Percentiles rank a stretch among this genome's conserved stretches.
phyloP scores from a whole-genome alignment of 2,888 invertebrate genomes.

The Platycheirus rosarum region DNA sequence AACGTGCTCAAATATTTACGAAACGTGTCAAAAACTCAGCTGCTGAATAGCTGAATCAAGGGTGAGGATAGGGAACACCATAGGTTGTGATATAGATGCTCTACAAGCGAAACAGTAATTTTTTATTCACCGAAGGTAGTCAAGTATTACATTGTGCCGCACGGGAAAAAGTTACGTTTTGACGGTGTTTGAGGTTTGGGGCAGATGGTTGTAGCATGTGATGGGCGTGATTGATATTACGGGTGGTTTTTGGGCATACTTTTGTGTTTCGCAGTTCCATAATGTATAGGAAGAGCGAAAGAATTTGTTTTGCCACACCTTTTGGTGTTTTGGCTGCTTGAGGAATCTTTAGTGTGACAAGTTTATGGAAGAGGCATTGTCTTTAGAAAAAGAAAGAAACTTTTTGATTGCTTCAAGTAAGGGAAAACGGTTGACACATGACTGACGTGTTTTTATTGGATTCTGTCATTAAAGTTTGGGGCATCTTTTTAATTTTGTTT shows the following conservation, averaged over 20 bases:
- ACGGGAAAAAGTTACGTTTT: constrained; percentile 32
- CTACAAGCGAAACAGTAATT: constrained; percentile 27
- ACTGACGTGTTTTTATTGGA: constrained; percentile 70
- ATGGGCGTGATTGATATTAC: constrained; percentile 29
- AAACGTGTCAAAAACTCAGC: constrained; percentile 81
- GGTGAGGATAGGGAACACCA: not conserved
- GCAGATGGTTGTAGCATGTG: not conserved
- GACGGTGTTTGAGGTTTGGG: not conserved
- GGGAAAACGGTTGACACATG: constrained; percentile 64
- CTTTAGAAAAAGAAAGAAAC: constrained; percentile 9
- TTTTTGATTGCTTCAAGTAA: constrained; percentile 56
- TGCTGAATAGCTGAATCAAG: constrained; percentile 5
- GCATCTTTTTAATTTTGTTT: constrained; percentile 35
- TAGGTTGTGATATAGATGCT: constrained; percentile 45
- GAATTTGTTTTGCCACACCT: constrained; percentile 40
- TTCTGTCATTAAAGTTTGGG: constrained; percentile 36
- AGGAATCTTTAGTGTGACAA: constrained; percentile 36
- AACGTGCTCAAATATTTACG: constrained; percentile 82
- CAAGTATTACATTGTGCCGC: constrained; percentile 19
- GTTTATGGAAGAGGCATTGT: constrained; percentile 3
- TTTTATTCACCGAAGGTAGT: constrained; percentile 22
- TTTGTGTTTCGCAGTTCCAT: constrained; percentile 22
- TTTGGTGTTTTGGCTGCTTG: not conserved
- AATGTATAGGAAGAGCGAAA: constrained; percentile 8
- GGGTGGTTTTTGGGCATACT: constrained; percentile 23